Evolutionary conservation across 2,888 invertebrate species (phyloP), one percentile per base, ranked within the genome.

Genomic region (Argynnis bischoffii): DNA sequence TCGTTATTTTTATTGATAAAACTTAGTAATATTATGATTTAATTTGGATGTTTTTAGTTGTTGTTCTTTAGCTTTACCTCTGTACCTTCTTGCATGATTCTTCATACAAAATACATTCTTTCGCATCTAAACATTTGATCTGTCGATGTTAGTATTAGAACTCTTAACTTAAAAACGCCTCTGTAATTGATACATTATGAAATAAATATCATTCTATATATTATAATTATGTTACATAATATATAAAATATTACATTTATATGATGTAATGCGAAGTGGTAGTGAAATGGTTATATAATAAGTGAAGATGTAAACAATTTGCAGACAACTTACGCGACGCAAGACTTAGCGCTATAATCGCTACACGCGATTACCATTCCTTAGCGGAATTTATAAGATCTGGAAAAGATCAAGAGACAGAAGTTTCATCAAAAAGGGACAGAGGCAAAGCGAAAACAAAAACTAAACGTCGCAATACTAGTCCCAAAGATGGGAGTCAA

Each of bases 351-450:
- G 55, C 60, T n/a, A 69, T 69, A 47, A 61, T 69, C 18, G 69
- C 69, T 13, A 55, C 69, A 35, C 59, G 69, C 47, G 69, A 69
- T 55, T 69, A 61, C 21, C 69, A 69, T 47, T 69, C 69, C 1
- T 55, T 69, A 59, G 69, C 65, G 15, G 69, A 60, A 16, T 69
- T 69, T 46, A 65, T 69, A 16, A 60, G 65, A 53, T 65, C 48
- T 14, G 68, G 64, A 15, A 68, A 48, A 56, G 61, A 69, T 13
- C 60, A 61, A 31, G 66, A 61, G 56, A 50, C 64, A 14, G 59
- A 67, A 15, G 55, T 55, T 41, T 55, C 63, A 31, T 48, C 55
- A n/a, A 65, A 53, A 50, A 50, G 60, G 18, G 69, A 65, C 16
- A 65, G 50, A 51, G 55, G 65, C 15, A 61, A 61, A 53, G 55